phyloP scores from a whole-genome alignment of 2,888 invertebrate species.

The Biston stratarius region DNA sequence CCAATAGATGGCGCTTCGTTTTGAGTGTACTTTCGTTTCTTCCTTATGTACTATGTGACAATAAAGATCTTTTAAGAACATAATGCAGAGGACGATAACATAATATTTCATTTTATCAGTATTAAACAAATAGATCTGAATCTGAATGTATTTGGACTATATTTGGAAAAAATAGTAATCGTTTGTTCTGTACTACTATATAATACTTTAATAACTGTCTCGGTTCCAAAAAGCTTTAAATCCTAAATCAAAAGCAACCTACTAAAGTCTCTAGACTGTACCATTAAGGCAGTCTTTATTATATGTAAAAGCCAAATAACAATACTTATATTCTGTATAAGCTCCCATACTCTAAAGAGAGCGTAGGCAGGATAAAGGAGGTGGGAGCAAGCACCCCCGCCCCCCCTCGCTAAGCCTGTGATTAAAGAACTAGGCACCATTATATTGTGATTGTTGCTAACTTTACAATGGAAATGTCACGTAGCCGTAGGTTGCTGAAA shows the following conservation, averaged over 20 bases:
- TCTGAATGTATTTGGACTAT: too few relatives aligned
- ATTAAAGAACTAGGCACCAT: constrained; percentile 26
- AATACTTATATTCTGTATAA: background rate
- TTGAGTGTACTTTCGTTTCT: too few relatives aligned
- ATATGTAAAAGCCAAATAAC: background rate
- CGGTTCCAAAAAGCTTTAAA: background rate
- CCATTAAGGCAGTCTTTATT: background rate
- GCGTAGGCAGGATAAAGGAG: constrained; percentile 20
- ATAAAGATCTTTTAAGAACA: too few relatives aligned
- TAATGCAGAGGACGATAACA: too few relatives aligned
- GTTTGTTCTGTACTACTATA: too few relatives aligned
- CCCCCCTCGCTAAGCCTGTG: constrained; percentile 14
- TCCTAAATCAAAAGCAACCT: background rate
- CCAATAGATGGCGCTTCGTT: too few relatives aligned
- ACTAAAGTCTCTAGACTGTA: background rate
- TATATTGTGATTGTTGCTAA: constrained; percentile 20
- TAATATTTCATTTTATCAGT: too few relatives aligned
- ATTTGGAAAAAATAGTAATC: too few relatives aligned
- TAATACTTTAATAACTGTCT: too few relatives aligned
- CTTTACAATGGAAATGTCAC: constrained; percentile 12
- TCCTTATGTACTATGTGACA: too few relatives aligned
- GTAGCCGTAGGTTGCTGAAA: constrained; percentile 1
- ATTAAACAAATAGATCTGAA: too few relatives aligned
- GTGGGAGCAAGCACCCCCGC: constrained; percentile 3
- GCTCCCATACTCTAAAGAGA: background rate